Conservation (phyloP, 2,113 vertebrate species). For the Micronycteris hirsuta region DNA sequence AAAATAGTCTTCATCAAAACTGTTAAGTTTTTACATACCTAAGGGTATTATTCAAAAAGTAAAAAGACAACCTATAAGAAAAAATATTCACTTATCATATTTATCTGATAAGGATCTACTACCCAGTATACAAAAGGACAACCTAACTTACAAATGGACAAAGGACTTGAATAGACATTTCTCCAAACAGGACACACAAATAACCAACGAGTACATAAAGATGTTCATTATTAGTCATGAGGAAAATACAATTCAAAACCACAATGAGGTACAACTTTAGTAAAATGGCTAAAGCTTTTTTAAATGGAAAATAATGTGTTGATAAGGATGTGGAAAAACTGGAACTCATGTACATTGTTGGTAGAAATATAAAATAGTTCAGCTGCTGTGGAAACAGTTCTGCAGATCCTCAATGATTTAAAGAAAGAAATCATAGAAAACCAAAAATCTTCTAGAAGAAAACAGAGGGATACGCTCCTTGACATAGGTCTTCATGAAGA, state of each 20-base stretch:
- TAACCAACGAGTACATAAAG: no score
- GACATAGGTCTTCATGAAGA: background rate
- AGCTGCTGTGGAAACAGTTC: background rate
- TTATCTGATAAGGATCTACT: background rate
- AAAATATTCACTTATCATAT: background rate
- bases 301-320: background rate
- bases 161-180: background rate
- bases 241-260: background rate
- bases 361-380: background rate
- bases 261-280: background rate
- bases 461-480: background rate
- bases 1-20: background rate
- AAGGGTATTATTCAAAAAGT: background rate
- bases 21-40: background rate
- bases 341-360: background rate
- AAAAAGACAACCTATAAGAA: background rate
- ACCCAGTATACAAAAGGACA: background rate
- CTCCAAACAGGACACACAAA: no score
- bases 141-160: background rate
- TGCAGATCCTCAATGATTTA: background rate
- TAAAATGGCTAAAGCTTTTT: background rate
- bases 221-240: no score
- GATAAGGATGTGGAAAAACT: background rate
- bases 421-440: background rate
- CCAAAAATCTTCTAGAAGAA: background rate